Percentiles rank a stretch among this genome's conserved stretches.
phyloP scores from a whole-genome alignment of 2,888 invertebrate genomes.

The Scrobipalpa costella region DNA sequence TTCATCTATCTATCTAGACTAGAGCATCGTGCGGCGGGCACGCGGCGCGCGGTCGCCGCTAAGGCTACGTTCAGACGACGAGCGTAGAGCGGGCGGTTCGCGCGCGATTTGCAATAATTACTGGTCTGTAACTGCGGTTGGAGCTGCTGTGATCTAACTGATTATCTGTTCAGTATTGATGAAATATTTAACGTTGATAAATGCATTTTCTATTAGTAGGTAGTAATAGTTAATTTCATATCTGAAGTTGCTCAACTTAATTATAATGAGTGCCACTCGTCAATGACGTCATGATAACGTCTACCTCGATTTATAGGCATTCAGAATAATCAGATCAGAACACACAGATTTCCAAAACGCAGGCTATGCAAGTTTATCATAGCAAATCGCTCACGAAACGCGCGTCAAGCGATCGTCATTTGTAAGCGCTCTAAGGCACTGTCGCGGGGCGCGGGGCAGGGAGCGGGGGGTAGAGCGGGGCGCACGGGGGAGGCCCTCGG shows the following conservation, averaged over 20 bases:
- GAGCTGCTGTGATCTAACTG: neutral
- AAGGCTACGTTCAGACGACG: conserved; percentile 33
- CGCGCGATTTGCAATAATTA: neutral
- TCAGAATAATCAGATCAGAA: too few relatives aligned
- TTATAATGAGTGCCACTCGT: too few relatives aligned
- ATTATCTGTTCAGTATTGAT: neutral
- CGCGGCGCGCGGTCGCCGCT: conserved; percentile 46
- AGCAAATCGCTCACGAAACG: neutral
- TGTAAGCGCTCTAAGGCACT: conserved; percentile 50
- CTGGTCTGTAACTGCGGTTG: neutral
- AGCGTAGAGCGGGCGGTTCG: neutral
- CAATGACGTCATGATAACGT: too few relatives aligned
- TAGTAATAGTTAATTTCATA: too few relatives aligned
- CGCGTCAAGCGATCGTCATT: conserved; percentile 22
- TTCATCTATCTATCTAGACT: neutral
- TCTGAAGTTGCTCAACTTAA: too few relatives aligned
- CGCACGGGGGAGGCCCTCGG: conserved; percentile 65
- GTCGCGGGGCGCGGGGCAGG: conserved; percentile 54
- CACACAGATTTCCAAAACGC: neutral
- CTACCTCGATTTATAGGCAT: too few relatives aligned
- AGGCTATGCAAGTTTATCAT: neutral
- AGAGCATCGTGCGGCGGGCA: conserved; percentile 21
- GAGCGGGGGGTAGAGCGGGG: conserved; percentile 42
- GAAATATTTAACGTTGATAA: too few relatives aligned
- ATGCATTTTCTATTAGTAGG: too few relatives aligned